These are phyloP conservation scores for Drosophila tropicalis DNA, from an alignment of 1,140 invertebrate genomes.

Conservation along the genomic window DNA sequence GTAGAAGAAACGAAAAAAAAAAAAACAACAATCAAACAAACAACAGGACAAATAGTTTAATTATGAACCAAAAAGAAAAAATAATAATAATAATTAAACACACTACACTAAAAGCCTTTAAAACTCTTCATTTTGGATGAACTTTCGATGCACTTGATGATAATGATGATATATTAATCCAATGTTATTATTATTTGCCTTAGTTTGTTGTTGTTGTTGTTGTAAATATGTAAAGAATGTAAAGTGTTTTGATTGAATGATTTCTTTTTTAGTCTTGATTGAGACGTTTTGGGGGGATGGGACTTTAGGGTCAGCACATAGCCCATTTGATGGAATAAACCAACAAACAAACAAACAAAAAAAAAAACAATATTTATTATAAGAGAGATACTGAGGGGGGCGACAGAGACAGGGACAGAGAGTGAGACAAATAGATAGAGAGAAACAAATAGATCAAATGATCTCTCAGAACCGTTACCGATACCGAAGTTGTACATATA, in stretches of 20 bases:
- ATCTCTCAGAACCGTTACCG: constrained; percentile 10
- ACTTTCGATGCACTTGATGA: background rate
- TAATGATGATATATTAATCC: background rate
- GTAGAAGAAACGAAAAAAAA: no score
- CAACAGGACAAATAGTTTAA: background rate
- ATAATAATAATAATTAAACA: background rate
- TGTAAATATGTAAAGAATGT: background rate
- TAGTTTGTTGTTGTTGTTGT: background rate
- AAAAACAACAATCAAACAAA: background rate
- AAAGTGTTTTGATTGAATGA: constrained; percentile 1
- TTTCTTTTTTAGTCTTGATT: background rate
- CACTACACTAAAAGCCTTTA: background rate
- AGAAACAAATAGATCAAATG: background rate
- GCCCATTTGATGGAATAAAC: background rate
- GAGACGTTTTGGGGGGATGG: background rate
- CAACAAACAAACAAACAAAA: background rate
- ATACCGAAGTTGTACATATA: constrained; percentile 7
- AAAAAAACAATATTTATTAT: background rate
- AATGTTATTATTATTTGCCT: no score
- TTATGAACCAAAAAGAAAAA: background rate
- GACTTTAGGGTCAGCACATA: background rate
- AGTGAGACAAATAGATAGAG: background rate
- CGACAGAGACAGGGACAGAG: no score
- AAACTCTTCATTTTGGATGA: no score
- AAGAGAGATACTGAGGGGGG: background rate